phyloP scores from a whole-genome alignment of 2,113 vertebrate genomes.

The Pterophyllum scalare region DNA sequence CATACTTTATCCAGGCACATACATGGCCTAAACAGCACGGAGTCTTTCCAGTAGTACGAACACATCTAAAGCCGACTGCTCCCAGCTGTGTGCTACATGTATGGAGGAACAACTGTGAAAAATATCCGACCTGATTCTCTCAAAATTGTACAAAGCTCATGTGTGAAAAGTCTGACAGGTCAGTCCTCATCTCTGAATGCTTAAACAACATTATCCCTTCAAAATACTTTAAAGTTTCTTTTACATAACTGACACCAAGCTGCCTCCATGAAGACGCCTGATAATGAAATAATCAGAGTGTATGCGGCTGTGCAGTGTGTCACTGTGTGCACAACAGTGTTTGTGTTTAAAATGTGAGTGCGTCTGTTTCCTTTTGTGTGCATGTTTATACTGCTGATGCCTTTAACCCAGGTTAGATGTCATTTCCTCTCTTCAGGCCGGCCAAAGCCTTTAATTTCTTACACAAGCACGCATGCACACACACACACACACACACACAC shows the following conservation, averaged over 20 bases:
- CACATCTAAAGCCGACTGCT: no score
- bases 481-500: background rate
- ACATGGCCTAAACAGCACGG: no score
- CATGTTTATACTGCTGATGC: background rate
- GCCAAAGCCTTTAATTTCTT: slow-evolving; percentile 67
- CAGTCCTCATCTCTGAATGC: background rate
- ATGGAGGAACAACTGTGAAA: background rate
- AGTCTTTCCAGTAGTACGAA: no score
- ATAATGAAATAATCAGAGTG: background rate
- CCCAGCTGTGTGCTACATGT: no score
- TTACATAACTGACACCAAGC: background rate
- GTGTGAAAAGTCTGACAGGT: background rate
- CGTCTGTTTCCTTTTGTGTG: background rate
- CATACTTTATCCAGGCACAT: no score
- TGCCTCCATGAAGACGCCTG: background rate
- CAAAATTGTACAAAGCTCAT: background rate
- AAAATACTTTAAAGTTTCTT: background rate
- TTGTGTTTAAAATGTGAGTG: background rate
- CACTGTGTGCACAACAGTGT: background rate
- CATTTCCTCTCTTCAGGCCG: slow-evolving; percentile 78
- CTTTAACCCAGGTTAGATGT: slow-evolving; percentile 66
- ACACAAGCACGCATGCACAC: background rate
- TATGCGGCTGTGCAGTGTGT: background rate
- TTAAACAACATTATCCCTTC: background rate
- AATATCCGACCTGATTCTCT: rapidly evolving